Percentiles rank a stretch among this genome's conserved stretches.
Evolutionary conservation across 2,888 invertebrate genomes (phyloP).

Genomic region (Noctua janthe): DNA sequence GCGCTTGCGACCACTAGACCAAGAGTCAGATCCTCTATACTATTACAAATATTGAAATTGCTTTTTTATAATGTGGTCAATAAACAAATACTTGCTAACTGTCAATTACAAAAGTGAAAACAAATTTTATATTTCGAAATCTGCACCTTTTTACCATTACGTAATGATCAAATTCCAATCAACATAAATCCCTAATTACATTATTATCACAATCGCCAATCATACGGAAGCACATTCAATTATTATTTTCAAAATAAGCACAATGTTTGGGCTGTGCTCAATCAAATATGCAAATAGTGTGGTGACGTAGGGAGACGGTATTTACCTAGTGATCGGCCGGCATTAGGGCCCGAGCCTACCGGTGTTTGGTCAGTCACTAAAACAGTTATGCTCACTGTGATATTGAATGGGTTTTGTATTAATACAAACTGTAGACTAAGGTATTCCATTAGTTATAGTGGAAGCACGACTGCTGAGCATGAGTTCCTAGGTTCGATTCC

Average conservation of each 20-base stretch:
- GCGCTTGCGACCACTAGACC: too few relatives aligned
- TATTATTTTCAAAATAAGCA: slow-evolving; percentile 72
- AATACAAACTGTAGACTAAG: background rate
- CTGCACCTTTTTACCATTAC: background rate
- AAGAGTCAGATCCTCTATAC: too few relatives aligned
- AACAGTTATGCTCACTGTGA: slow-evolving; percentile 2
- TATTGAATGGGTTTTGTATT: slow-evolving; percentile 45
- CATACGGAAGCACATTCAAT: slow-evolving; percentile 47
- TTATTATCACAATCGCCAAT: slow-evolving; percentile 43
- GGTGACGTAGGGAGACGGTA: slow-evolving; percentile 51
- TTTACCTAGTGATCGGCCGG: slow-evolving; percentile 54
- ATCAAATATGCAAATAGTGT: slow-evolving; percentile 82
- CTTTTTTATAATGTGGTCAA: background rate
- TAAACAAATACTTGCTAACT: background rate
- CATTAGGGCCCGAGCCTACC: slow-evolving; percentile 37
- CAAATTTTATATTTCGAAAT: background rate
- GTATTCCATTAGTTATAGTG: background rate
- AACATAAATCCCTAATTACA: slow-evolving; percentile 12
- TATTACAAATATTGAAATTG: background rate
- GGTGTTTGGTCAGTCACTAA: slow-evolving; percentile 15
- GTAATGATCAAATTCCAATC: slow-evolving; percentile 10
- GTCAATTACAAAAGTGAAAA: background rate
- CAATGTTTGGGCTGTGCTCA: slow-evolving; percentile 76
- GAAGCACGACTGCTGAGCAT: too few relatives aligned
- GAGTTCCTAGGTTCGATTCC: too few relatives aligned